Evolutionary conservation across 64 coral and sea anemone genomes (phyloP), one percentile per base, ranked within the genome.

Genomic region (Montipora sp.): DNA sequence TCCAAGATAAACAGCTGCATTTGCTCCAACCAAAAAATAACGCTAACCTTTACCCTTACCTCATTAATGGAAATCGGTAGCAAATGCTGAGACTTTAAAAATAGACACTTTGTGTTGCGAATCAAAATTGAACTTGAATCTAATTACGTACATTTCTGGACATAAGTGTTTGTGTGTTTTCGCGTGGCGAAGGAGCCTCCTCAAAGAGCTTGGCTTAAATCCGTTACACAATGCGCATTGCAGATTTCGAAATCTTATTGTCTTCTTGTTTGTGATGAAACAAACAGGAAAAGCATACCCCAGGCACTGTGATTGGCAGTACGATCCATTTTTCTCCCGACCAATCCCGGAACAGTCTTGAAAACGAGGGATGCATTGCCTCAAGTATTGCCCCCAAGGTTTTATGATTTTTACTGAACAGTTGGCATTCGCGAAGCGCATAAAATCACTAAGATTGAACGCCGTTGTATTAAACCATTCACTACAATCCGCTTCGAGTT

Each of bases 231-330:
- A 57, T 1, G 76, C 89, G 80, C 20, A 90, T 20, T 12, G 46
- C 45, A 43, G 77, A 90, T 24, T 80, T 59, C 8, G 77, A 55
- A 19, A 80, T 57, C 51, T 57, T 90, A 12, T 46, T 68, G 44
- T 51, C 53, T 89, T 16, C 10, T 20, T 10, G 1, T 1, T 0
- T 4, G 7, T 15, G 24, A 24, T 24, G 11, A 2, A 2, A 61
- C 68, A 92, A 18, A 84, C 23, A 61, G 80, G 80, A 8, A 84
- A 84, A 47, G 79, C 82, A 15, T 92, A 77, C 10, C 49, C 45
- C 59, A 59, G 9, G 46, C 90, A 92, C 24, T 83, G 53, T 60
- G 53, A 57, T 2, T 57, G 53, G 53, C 53, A 57, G 1, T 57
- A 7, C 2, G 10, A 7, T 7, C 10, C 8, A 49, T 47, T 15